Evolutionary conservation across 1,140 invertebrate species (phyloP).

Genomic region (Cydia strobilella): DNA sequence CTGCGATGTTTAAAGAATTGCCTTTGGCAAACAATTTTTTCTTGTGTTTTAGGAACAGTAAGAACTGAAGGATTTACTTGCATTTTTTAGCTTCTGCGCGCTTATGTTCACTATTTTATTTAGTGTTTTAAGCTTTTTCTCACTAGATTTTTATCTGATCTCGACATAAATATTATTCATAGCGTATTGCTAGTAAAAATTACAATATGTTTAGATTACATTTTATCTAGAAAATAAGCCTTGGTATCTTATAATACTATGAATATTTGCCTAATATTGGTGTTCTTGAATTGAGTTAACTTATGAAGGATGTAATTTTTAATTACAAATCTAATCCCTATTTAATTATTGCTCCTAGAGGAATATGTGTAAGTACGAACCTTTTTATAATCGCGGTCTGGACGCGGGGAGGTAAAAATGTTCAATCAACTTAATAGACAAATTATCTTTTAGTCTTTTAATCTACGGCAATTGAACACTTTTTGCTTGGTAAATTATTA

Average conservation of each 20-base stretch:
- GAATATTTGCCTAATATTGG: constrained; percentile 18
- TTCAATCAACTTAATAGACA: background rate
- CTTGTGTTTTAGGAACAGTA: background rate
- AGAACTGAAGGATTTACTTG: background rate
- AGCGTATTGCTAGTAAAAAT: constrained; percentile 5
- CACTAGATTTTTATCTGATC: background rate
- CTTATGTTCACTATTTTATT: constrained; percentile 4
- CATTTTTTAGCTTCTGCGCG: background rate
- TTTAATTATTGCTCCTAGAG: constrained; percentile 26
- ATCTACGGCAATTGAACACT: background rate
- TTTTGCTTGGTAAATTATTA: background rate
- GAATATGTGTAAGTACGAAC: background rate
- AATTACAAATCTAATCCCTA: constrained; percentile 10
- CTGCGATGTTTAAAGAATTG: background rate
- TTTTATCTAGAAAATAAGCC: constrained; percentile 23
- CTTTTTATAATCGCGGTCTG: background rate
- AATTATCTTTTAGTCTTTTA: background rate
- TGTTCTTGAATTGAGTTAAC: constrained; percentile 19
- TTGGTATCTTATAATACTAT: constrained; percentile 29
- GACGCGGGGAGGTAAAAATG: background rate
- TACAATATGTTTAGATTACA: background rate
- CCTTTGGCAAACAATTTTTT: background rate
- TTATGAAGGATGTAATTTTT: constrained; percentile 29
- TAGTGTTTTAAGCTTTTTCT: background rate
- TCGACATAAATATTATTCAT: background rate